phyloP scores from a whole-genome alignment of 1,140 invertebrate species.

The Hydropsyche tenuis region DNA sequence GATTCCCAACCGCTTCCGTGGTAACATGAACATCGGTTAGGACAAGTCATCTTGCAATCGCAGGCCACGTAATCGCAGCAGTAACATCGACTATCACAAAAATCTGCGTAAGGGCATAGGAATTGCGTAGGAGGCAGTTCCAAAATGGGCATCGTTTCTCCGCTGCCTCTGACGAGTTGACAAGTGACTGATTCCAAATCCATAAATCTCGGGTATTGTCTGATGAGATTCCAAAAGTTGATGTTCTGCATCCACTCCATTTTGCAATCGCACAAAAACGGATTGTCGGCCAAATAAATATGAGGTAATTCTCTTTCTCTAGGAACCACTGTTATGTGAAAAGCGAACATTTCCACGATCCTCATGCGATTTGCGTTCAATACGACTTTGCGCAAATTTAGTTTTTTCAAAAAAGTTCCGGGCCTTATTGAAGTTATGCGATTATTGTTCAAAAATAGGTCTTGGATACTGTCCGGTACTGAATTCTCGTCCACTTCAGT shows the following conservation, averaged over 20 bases:
- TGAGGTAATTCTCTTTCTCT: constrained; percentile 71
- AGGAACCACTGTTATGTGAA: constrained; percentile 71
- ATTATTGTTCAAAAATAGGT: constrained; percentile 80
- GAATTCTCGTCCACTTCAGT: constrained; percentile 71
- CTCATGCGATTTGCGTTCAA: constrained; percentile 77
- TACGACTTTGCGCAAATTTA: constrained; percentile 76
- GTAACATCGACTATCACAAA: constrained; percentile 86
- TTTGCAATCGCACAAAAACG: constrained; percentile 81
- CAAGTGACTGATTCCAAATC: constrained; percentile 85
- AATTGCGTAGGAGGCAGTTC: constrained; percentile 84
- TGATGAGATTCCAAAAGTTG: constrained; percentile 70
- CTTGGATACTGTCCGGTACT: constrained; percentile 77
- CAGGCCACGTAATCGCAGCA: constrained; percentile 92
- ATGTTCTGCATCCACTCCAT: constrained; percentile 86
- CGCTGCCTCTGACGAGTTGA: constrained; percentile 80
- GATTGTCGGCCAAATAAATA: constrained; percentile 83
- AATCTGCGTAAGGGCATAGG: constrained; percentile 84
- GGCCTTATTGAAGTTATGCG: constrained; percentile 73
- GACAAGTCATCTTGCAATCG: constrained; percentile 91
- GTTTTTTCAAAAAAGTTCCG: constrained; percentile 76
- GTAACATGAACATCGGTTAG: constrained; percentile 84
- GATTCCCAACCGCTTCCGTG: constrained; percentile 89
- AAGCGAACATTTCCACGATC: constrained; percentile 75
- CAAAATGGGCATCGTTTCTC: constrained; percentile 75
- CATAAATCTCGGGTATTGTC: constrained; percentile 82